Evolutionary conservation across 2,797 vertebrate genomes (phyloP).

Genomic region (Clangula hyemalis): DNA sequence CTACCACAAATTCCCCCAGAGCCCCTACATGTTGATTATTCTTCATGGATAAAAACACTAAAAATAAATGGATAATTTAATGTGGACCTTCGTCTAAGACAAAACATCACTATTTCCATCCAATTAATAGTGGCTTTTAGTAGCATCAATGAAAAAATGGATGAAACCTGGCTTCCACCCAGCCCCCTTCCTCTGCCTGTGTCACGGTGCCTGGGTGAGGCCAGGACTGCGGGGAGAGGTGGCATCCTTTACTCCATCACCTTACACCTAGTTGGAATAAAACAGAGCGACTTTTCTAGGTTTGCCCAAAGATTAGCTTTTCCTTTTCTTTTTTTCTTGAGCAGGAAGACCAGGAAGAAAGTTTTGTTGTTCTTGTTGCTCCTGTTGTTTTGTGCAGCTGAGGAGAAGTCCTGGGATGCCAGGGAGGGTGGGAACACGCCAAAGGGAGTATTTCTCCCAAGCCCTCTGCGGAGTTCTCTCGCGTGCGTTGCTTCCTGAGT

Average conservation of each 20-base stretch:
- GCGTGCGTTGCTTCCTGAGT: slow-evolving; percentile 9
- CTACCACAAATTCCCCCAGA: neutral
- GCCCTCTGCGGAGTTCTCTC: neutral
- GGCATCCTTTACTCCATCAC: slow-evolving; percentile 6
- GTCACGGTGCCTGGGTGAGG: neutral
- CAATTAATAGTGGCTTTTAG: slow-evolving; percentile 28
- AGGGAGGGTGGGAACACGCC: slow-evolving; percentile 20
- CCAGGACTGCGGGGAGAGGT: neutral
- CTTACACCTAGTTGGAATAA: neutral
- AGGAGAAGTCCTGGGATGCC: slow-evolving; percentile 9
- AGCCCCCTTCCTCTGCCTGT: neutral
- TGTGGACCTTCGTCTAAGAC: neutral
- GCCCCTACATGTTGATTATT: neutral
- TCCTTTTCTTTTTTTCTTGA: neutral
- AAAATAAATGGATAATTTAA: slow-evolving; percentile 23
- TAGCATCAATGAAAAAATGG: neutral
- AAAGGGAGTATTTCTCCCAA: slow-evolving; percentile 21
- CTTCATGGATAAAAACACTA: neutral
- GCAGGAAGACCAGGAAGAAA: neutral
- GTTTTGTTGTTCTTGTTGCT: neutral
- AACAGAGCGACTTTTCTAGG: neutral
- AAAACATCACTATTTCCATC: slow-evolving; percentile 29
- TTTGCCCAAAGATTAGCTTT: neutral
- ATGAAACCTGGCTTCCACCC: neutral
- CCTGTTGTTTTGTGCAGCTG: neutral